Percentiles rank a stretch among this genome's conserved stretches.
Evolutionary conservation across 2,113 vertebrate species (phyloP).

Genomic region (Toxostoma redivivum): DNA sequence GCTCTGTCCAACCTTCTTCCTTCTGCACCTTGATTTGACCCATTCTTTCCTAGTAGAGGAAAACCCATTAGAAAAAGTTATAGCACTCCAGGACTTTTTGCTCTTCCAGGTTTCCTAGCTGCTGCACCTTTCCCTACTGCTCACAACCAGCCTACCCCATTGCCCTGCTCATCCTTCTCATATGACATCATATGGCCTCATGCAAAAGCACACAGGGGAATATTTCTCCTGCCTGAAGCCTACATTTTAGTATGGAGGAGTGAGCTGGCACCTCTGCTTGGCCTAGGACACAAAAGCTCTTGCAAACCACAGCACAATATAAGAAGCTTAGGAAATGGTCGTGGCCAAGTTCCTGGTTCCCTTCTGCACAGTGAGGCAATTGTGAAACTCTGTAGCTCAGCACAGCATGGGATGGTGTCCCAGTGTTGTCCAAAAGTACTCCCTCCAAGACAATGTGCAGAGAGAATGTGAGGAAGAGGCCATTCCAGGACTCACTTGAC

Average conservation of each 20-base stretch:
- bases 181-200: background rate
- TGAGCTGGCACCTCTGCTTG: background rate
- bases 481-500: background rate
- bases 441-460: background rate
- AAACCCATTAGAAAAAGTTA: background rate
- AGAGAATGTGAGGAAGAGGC: background rate
- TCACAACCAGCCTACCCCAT: background rate
- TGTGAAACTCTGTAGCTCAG: constrained; percentile 16
- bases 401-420: background rate
- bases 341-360: background rate
- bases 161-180: background rate
- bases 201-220: background rate
- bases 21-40: background rate
- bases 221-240: background rate
- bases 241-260: background rate
- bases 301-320: background rate
- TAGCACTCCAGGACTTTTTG: background rate
- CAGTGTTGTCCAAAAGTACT: background rate
- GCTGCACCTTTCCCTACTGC: background rate
- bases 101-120: background rate
- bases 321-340: background rate
- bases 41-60: background rate
- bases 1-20: background rate
- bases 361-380: constrained; percentile 2
- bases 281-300: background rate